Evolutionary conservation across 2,113 vertebrate genomes (phyloP).

Genomic region (Oreochromis spilurus): DNA sequence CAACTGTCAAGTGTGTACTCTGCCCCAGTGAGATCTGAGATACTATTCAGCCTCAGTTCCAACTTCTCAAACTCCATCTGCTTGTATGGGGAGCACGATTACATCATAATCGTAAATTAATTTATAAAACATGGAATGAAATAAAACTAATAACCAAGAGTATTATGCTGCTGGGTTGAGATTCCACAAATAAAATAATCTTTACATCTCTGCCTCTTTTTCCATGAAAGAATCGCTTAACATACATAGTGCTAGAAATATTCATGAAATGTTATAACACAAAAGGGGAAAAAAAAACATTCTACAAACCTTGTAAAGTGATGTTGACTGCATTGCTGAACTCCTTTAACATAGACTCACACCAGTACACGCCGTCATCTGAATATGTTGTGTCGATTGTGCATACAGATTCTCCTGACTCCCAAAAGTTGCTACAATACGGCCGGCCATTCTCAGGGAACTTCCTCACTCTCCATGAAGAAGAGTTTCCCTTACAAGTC

Average conservation of each 20-base stretch:
- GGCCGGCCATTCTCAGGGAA: neutral
- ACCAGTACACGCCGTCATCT: neutral
- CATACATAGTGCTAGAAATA: neutral
- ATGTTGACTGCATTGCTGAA: neutral
- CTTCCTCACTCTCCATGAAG: neutral
- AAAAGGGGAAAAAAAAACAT: accelerated
- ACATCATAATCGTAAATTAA: neutral
- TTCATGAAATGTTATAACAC: neutral
- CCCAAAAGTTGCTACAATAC: neutral
- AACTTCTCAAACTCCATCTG: neutral
- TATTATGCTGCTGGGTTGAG: neutral
- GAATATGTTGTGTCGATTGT: neutral
- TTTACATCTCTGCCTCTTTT: neutral
- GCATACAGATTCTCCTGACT: neutral
- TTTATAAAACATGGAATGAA: neutral
- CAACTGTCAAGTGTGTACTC: neutral
- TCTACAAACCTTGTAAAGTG: neutral
- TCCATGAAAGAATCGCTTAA: neutral
- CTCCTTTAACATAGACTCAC: neutral
- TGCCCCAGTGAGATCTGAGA: neutral
- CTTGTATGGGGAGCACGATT: neutral
- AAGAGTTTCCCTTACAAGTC: neutral
- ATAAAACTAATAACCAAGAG: neutral
- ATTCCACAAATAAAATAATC: neutral
- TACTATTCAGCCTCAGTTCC: neutral